Base-by-base conservation (phyloP, 2,113 vertebrate species). In the Myrmophylax atrothorax region DNA sequence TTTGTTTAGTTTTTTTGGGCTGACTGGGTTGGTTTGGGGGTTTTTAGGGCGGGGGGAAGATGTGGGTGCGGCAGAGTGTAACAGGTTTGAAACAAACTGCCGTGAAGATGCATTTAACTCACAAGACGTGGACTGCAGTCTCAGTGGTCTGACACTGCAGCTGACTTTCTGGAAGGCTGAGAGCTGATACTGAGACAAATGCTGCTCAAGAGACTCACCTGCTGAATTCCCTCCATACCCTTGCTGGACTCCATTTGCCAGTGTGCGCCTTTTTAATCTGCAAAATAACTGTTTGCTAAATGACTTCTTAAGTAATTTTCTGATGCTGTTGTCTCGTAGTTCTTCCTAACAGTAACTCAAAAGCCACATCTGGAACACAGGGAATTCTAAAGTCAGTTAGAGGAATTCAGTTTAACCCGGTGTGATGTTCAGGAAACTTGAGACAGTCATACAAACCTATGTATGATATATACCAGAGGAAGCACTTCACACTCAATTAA, bases 361-460 rank as follows among this genome's bases (percentile, higher is more conserved):
- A 40, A 88, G 35, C 33, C 28, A 6, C 7, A 50, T 9, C 18
- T 0, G 0, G 35, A 56, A 73, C 20, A 82, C 7, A 19, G 12
- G 10, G 23, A 87, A 73, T 62, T 70, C 37, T 33, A 8, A 84
- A 83, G 46, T 16, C 28, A 73, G 5, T 23, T 58, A 50, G 4
- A 70, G n/a, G 26, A 58, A 66, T 31, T 50, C 50, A 42, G 15
- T 33, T 80, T 35, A 88, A 76, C 7, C 7, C n/a, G 24, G 22
- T 7, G 14, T 6, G 24, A 46, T 23, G 6, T 31, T 60, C 46
- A 69, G 37, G 40, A 50, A 55, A 76, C 8, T 33, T 9, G 31
- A 33, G 40, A 62, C 5, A 68, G 52, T n/a, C 23, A 33, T 9
- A 33, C 3, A 73, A 80, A 80, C 31, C 18, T n/a, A 69, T 17